Evolutionary conservation across 2,888 invertebrate genomes (phyloP).

Genomic region (Scaeva pyrastri): DNA sequence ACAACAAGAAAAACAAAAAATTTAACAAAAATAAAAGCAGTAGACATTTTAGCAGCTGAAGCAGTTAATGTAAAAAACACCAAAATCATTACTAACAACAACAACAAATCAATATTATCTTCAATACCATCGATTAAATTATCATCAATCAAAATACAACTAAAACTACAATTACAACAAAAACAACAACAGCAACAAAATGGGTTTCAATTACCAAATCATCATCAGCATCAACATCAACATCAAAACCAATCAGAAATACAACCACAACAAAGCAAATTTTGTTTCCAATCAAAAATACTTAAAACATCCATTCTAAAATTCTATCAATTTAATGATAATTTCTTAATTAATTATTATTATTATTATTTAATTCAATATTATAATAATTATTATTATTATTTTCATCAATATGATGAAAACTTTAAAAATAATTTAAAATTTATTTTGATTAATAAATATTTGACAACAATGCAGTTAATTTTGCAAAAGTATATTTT

Average conservation of each 20-base stretch:
- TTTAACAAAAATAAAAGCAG: slow-evolving; percentile 28
- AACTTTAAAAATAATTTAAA: slow-evolving; percentile 44
- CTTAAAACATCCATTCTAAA: slow-evolving; percentile 8
- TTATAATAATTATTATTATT: slow-evolving; percentile 11
- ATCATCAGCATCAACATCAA: slow-evolving; percentile 32
- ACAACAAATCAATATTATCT: slow-evolving; percentile 10
- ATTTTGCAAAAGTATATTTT: slow-evolving; percentile 28
- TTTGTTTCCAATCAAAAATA: slow-evolving; percentile 10
- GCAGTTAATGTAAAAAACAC: slow-evolving; percentile 46
- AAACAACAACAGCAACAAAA: slow-evolving; percentile 57
- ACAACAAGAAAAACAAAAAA: slow-evolving; percentile 26
- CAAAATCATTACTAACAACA: slow-evolving; percentile 8
- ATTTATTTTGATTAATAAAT: slow-evolving; percentile 52
- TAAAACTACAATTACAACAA: neutral
- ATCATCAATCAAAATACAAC: neutral
- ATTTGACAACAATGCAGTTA: slow-evolving; percentile 49
- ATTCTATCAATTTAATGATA: slow-evolving; percentile 39
- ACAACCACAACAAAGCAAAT: slow-evolving; percentile 23
- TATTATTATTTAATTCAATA: slow-evolving; percentile 3
- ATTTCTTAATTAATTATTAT: slow-evolving; percentile 32
- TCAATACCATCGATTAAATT: slow-evolving; percentile 43
- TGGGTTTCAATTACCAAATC: slow-evolving; percentile 70
- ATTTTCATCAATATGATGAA: slow-evolving; percentile 21
- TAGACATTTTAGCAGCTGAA: slow-evolving; percentile 30
- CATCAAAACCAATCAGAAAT: slow-evolving; percentile 9